Evolutionary conservation across 2,797 vertebrate species (phyloP), one percentile per base, ranked within the genome.

Genomic region (Sparus aurata): DNA sequence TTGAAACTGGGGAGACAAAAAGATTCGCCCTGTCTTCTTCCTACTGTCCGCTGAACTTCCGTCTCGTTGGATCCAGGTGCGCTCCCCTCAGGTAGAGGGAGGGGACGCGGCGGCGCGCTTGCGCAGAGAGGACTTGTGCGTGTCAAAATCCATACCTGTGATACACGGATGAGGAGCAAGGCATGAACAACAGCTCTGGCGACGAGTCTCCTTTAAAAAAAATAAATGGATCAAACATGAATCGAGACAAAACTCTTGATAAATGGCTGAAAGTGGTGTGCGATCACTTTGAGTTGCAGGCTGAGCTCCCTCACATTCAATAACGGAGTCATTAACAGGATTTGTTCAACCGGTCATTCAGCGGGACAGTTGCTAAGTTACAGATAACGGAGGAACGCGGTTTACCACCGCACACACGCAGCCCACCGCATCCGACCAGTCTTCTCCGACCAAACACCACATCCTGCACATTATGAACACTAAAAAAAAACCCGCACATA

Each of bases 1-100:
- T 73, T 38, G 38, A 38, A 38, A 38, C 38, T 7, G 25, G 5
- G 47, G 8, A 20, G 49, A 64, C 17, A n/a, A 54, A 73, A 77
- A 67, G 69, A 65, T 80, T 76, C 54, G 23, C 22, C 50, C 13
- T 9, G 49, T 59, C 18, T 20, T 80, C 52, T 53, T 73, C 69
- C 15, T 46, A 77, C 15, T 46, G 75, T 81, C 53, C 52, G 63
- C 69, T 50, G 73, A 87, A 95, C 95, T 96, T 96, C 96, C 95
- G 96, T 94, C 91, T 96, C 86, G 93, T 82, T 95, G 93, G 94
- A 92, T 92, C 94, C 95, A 96, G 96, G 96, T 96, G 95, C 61
- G 93, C 86, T 91, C 46, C 75, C 73, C 86, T 89, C 95, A 96
- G 96, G 95, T 96, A 95, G 85, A 87, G 82, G 91, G 90, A 73